Percentiles rank a stretch among this genome's conserved stretches.
phyloP scores from a whole-genome alignment of 2,113 vertebrate species.

The Oncorhynchus gorbuscha region DNA sequence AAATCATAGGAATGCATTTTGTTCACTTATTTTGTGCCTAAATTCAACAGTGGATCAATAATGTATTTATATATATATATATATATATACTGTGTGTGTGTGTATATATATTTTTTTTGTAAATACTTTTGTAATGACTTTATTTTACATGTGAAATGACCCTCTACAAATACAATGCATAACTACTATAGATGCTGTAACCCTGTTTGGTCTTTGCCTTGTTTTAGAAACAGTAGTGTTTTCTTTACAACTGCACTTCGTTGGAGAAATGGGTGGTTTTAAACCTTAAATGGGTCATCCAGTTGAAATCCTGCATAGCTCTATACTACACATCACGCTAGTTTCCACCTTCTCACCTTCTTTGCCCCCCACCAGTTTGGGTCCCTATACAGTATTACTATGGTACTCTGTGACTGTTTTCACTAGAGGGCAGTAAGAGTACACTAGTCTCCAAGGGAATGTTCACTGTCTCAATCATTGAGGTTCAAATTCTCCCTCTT shows the following conservation, averaged over 20 bases:
- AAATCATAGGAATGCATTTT: conserved; percentile 29
- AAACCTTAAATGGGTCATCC: too few species aligned
- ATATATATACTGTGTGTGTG: too few species aligned
- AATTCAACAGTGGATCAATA: conserved; percentile 28
- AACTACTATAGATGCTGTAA: conserved; percentile 25
- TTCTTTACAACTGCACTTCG: neutral
- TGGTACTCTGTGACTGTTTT: neutral
- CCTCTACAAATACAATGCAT: conserved; percentile 42
- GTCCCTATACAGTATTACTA: neutral
- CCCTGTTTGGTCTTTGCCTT: neutral
- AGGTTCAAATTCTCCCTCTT: too few species aligned
- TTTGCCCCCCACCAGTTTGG: too few species aligned
- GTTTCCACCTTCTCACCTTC: too few species aligned
- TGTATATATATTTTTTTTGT: neutral
- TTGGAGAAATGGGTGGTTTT: neutral
- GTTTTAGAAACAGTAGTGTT: neutral
- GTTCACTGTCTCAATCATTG: neutral
- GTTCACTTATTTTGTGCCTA: conserved; percentile 36
- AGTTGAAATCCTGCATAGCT: too few species aligned
- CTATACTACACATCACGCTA: too few species aligned
- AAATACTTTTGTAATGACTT: conserved; percentile 52
- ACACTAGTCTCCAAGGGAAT: neutral
- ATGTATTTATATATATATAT: neutral
- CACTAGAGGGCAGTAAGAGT: conserved; percentile 4
- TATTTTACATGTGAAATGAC: conserved; percentile 42